These are phyloP conservation scores for Tauraco hartlaubi DNA, from an alignment of 2,797 vertebrate species.

Conservation along the genomic window DNA sequence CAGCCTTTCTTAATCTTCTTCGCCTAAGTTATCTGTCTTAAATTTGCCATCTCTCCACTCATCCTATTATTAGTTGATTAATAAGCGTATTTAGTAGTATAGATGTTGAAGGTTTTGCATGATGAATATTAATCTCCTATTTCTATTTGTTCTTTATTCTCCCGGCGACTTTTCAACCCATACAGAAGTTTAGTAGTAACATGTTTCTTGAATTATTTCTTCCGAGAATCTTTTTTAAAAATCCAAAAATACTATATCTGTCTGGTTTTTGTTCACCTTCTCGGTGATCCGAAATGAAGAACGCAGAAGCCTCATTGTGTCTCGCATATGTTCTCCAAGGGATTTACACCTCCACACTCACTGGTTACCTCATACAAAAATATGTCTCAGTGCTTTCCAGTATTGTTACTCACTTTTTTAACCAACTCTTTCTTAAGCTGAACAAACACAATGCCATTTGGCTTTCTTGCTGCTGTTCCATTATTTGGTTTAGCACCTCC, in stretches of 20 bases:
- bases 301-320: not conserved
- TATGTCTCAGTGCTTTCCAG: not conserved
- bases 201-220: not conserved
- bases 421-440: not conserved
- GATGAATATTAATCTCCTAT: not conserved
- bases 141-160: not conserved
- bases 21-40: not conserved
- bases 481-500: not conserved
- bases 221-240: not conserved
- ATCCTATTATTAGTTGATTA: not conserved
- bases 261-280: not conserved
- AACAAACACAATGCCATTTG: constrained; percentile 13
- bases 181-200: not conserved
- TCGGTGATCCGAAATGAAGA: not conserved
- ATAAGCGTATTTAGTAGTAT: not conserved
- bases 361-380: not conserved
- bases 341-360: constrained; percentile 19
- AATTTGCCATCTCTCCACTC: not conserved
- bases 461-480: not conserved
- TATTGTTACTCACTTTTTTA: not conserved
- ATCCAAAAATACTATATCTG: not conserved
- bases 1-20: not conserved
- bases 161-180: not conserved
- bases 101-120: not conserved
- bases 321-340: not conserved